Conservation (phyloP, 2,888 invertebrate species). For the Odontomyia ornata region DNA sequence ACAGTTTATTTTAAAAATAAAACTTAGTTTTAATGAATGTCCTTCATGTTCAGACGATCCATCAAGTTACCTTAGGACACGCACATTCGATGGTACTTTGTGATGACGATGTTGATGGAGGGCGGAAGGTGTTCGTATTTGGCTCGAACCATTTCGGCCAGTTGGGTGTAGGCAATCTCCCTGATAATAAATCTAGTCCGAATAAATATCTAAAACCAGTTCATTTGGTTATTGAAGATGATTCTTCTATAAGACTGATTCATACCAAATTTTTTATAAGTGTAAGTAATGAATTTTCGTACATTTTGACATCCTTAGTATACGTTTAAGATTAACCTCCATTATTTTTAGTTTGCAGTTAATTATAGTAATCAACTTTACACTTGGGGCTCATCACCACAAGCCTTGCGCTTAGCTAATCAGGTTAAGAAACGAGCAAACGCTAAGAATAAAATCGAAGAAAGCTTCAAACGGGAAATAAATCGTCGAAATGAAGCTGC, state of each 20-base stretch:
- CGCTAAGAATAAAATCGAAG: constrained; percentile 65
- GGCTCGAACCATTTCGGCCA: constrained; percentile 90
- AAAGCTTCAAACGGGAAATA: constrained; percentile 63
- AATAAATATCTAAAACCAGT: constrained; percentile 63
- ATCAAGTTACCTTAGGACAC: constrained; percentile 65
- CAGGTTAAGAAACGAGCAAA: constrained; percentile 71
- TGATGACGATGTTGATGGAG: constrained; percentile 47
- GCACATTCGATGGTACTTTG: constrained; percentile 63
- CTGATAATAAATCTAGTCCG: constrained; percentile 43
- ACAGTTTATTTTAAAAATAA: neutral
- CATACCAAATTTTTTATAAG: constrained; percentile 79
- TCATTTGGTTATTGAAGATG: constrained; percentile 58
- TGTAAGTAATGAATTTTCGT: constrained; percentile 65
- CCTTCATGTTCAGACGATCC: constrained; percentile 58
- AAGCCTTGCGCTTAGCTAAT: constrained; percentile 73
- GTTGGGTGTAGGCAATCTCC: constrained; percentile 73
- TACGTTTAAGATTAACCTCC: neutral
- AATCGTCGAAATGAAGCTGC: constrained; percentile 55
- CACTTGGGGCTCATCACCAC: constrained; percentile 82
- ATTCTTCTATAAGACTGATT: constrained; percentile 63
- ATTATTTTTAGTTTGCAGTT: constrained; percentile 70
- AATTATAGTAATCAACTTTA: constrained; percentile 73
- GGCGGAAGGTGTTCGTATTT: constrained; percentile 74
- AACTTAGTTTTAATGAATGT: neutral
- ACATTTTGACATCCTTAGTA: too few species aligned